Evolutionary conservation across 2,888 invertebrate species (phyloP).

Genomic region (Pyrrhosoma nymphula): DNA sequence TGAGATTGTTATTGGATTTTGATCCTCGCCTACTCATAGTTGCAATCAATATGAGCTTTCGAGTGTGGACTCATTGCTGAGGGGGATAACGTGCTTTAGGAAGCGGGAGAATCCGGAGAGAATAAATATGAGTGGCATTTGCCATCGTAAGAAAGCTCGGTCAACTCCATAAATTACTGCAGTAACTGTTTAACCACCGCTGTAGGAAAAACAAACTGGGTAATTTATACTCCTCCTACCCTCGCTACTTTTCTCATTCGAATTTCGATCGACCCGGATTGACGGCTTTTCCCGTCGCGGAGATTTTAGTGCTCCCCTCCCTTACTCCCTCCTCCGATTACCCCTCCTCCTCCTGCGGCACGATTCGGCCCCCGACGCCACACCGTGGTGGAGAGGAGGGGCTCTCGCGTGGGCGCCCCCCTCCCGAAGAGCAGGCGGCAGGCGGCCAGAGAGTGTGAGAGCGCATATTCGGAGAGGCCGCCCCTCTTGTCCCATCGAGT

Average conservation of each 20-base stretch:
- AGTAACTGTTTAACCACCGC: neutral
- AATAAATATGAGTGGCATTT: neutral
- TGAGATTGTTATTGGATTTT: neutral
- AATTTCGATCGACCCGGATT: constrained; percentile 3
- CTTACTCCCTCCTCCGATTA: no score
- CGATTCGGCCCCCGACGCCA: no score
- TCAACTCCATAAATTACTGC: neutral
- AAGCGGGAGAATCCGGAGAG: neutral
- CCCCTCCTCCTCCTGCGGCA: no score
- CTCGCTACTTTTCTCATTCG: constrained; percentile 4
- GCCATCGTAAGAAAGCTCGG: constrained; percentile 15
- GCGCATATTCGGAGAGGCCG: neutral
- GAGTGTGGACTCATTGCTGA: neutral
- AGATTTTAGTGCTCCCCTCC: neutral
- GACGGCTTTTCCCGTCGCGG: neutral
- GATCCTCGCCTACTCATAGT: neutral
- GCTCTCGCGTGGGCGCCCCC: neutral
- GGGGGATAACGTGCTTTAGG: neutral
- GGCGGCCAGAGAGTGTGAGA: no score
- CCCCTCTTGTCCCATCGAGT: constrained; percentile 11
- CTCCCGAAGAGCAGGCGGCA: neutral
- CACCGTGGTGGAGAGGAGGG: no score
- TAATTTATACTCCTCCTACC: constrained; percentile 4
- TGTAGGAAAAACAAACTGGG: constrained; percentile 17
- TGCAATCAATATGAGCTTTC: neutral